Percentiles rank a stretch among this genome's conserved stretches.
These are phyloP conservation scores for Pagetopsis macropterus DNA, from an alignment of 2,797 vertebrate genomes.

Conservation along the genomic window DNA sequence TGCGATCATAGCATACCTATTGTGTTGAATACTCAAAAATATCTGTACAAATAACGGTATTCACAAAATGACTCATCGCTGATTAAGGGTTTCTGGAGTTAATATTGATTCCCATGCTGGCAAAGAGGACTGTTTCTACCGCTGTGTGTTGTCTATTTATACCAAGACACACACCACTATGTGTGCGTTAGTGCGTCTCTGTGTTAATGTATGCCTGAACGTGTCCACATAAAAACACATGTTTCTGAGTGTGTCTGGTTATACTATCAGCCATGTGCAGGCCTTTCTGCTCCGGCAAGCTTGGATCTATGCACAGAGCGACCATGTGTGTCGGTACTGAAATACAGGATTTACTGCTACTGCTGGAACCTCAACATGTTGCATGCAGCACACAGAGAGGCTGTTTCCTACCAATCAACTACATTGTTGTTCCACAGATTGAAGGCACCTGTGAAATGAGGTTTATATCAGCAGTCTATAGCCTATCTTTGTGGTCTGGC, in stretches of 20 bases:
- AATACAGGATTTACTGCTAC: constrained; percentile 63
- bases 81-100: constrained; percentile 18
- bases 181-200: neutral
- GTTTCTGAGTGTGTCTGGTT: constrained; percentile 22
- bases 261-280: constrained; percentile 53
- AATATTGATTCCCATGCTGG: neutral
- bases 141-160: neutral
- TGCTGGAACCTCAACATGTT: constrained; percentile 34
- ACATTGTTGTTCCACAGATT: constrained; percentile 58
- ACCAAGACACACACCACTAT: neutral
- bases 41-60: neutral
- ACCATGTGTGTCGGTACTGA: constrained; percentile 49
- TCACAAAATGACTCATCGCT: neutral
- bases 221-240: constrained; percentile 1
- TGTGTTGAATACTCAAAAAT: neutral
- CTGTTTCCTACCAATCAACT: constrained; percentile 55
- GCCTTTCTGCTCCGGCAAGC: constrained; percentile 53
- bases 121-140: neutral
- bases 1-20: constrained; percentile 15
- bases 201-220: constrained; percentile 13
- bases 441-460: constrained; percentile 61
- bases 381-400: constrained; percentile 5
- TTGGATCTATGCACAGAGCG: constrained; percentile 49
- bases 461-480: constrained; percentile 54
- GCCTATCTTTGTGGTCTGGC: constrained; percentile 44